Evolutionary conservation across 2,888 invertebrate genomes (phyloP).

Genomic region (Allygus modestus): DNA sequence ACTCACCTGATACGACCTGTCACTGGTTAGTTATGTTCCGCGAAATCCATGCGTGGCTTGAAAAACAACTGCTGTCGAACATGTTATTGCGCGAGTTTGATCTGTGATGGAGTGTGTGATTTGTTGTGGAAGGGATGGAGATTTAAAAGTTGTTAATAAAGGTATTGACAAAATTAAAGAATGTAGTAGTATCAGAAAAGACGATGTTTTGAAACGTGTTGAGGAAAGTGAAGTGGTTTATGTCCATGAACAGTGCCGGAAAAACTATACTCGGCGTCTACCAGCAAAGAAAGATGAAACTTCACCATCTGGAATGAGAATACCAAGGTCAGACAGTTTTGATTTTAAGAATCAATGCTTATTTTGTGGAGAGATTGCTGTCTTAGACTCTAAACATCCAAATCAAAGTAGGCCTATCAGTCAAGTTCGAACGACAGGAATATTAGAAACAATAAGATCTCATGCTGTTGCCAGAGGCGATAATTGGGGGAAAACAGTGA

Average conservation of each 20-base stretch:
- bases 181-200: constrained; percentile 21
- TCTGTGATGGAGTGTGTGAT: constrained; percentile 31
- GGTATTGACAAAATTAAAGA: constrained; percentile 19
- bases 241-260: constrained; percentile 22
- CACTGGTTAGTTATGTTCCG: constrained; percentile 1
- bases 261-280: constrained; percentile 25
- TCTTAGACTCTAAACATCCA: constrained; percentile 21
- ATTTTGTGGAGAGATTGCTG: constrained; percentile 31
- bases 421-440: constrained; percentile 22
- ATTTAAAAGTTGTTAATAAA: constrained; percentile 30
- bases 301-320: constrained; percentile 12
- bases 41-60: constrained; percentile 5
- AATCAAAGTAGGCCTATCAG: constrained; percentile 2
- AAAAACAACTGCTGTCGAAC: background rate
- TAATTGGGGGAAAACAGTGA: constrained; percentile 8
- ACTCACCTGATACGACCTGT: constrained; percentile 7
- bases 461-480: constrained; percentile 22
- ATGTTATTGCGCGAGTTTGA: constrained; percentile 3
- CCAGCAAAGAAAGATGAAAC: constrained; percentile 20
- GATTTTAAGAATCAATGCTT: constrained; percentile 34
- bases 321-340: constrained; percentile 11
- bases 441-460: constrained; percentile 26
- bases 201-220: constrained; percentile 27
- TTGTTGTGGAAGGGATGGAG: constrained; percentile 19
- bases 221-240: constrained; percentile 34